phyloP scores from a whole-genome alignment of 2,113 vertebrate genomes.

The Podiceps cristatus region DNA sequence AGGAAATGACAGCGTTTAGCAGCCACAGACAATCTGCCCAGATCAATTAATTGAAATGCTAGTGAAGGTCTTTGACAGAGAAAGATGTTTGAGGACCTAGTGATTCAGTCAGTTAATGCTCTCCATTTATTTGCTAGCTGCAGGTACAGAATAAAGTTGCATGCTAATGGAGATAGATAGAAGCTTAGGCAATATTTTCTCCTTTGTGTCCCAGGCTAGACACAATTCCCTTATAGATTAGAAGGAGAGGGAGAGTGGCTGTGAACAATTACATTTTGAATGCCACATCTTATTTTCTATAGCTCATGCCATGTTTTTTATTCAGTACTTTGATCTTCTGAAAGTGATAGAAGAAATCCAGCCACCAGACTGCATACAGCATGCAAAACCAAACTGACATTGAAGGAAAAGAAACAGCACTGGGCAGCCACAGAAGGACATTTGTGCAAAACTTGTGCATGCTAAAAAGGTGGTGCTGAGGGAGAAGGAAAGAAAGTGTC shows the following conservation, averaged over 20 bases:
- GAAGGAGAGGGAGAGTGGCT: background rate
- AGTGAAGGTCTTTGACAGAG: background rate
- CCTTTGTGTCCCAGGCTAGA: background rate
- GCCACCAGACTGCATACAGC: background rate
- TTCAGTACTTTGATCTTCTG: background rate
- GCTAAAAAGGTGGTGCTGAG: background rate
- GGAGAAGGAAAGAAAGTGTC: background rate
- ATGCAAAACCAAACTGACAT: background rate
- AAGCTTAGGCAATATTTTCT: background rate
- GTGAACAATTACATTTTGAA: background rate
- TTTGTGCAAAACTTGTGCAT: background rate
- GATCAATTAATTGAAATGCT: background rate
- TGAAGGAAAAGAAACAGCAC: background rate
- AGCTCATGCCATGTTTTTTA: background rate
- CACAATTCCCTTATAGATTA: background rate
- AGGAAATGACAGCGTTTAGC: background rate
- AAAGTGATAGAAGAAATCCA: background rate
- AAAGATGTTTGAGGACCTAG: background rate
- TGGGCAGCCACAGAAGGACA: background rate
- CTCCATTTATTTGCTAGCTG: background rate
- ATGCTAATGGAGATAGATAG: background rate
- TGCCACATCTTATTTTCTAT: background rate
- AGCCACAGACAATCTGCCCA: background rate
- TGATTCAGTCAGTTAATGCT: background rate
- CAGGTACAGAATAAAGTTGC: background rate